Percentiles rank a stretch among this genome's conserved stretches.
Evolutionary conservation across 2,888 invertebrate genomes (phyloP).

Genomic region (Thereva nobilitata): DNA sequence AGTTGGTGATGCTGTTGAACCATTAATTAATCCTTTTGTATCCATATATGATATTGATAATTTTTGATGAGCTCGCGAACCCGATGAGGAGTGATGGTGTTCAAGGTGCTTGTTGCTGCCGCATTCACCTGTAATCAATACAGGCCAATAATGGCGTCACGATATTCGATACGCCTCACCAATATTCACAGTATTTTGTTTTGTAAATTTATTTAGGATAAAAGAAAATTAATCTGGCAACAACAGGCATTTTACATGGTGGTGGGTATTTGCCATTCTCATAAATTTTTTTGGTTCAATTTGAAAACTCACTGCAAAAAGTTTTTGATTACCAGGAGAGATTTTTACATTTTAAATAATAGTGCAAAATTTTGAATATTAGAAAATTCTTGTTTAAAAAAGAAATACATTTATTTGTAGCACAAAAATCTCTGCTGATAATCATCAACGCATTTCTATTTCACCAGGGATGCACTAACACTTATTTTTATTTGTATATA

Average conservation of each 20-base stretch:
- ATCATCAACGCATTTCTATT: slow-evolving; percentile 20
- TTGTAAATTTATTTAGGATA: slow-evolving; percentile 11
- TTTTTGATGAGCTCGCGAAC: slow-evolving; percentile 42
- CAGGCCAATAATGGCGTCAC: slow-evolving; percentile 45
- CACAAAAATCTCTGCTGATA: slow-evolving; percentile 11
- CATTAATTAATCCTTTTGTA: slow-evolving; percentile 45
- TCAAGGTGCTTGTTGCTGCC: slow-evolving; percentile 39
- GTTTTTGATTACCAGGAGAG: not conserved
- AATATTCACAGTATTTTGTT: not conserved
- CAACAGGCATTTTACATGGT: slow-evolving; percentile 27
- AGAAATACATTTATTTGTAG: too few species aligned
- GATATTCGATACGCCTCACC: slow-evolving; percentile 39
- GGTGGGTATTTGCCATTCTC: not conserved
- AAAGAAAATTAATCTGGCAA: slow-evolving; percentile 12
- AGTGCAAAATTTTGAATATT: too few species aligned
- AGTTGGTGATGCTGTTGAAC: slow-evolving; percentile 42
- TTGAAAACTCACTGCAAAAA: slow-evolving; percentile 11
- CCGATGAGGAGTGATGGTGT: slow-evolving; percentile 35
- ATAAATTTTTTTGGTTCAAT: slow-evolving; percentile 4
- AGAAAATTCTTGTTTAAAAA: too few species aligned
- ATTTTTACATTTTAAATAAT: too few species aligned
- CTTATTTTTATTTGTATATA: slow-evolving; percentile 36
- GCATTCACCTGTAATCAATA: slow-evolving; percentile 46
- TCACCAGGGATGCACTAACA: slow-evolving; percentile 46
- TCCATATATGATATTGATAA: slow-evolving; percentile 43